phyloP scores from a whole-genome alignment of 2,888 invertebrate species.

The Coelinius sp. region DNA sequence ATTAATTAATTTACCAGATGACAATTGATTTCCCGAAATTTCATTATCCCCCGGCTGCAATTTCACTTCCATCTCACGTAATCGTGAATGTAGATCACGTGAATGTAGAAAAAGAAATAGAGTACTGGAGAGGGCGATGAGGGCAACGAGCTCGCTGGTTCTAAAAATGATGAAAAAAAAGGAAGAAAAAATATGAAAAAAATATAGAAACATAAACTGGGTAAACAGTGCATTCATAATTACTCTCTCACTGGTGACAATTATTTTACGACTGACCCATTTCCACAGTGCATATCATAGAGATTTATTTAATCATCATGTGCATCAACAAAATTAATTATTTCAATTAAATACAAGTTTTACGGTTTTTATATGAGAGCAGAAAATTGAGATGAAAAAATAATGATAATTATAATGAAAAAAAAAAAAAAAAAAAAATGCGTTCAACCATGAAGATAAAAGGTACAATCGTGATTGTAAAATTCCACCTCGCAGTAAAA shows the following conservation, averaged over 20 bases:
- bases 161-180: no score
- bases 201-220: conserved; percentile 22
- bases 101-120: conserved; percentile 89
- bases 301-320: not conserved
- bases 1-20: conserved; percentile 68
- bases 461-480: conserved; percentile 28
- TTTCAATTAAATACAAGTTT: not conserved
- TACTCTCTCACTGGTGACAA: conserved; percentile 47
- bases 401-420: no score
- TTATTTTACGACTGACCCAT: conserved; percentile 56
- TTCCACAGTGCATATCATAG: conserved; percentile 42
- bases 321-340: not conserved
- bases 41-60: conserved; percentile 78
- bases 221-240: conserved; percentile 58
- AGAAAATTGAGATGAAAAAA: no score
- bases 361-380: no score
- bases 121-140: conserved; percentile 86
- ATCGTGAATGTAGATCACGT: conserved; percentile 83
- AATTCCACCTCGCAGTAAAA: conserved; percentile 8
- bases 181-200: conserved; percentile 49
- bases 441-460: conserved; percentile 28
- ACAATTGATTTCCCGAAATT: conserved; percentile 72
- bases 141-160: conserved; percentile 86
- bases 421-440: not conserved
- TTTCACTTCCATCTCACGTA: conserved; percentile 85